Evolutionary conservation across 2,797 vertebrate species (phyloP).

Genomic region (Coregonus suidteri): DNA sequence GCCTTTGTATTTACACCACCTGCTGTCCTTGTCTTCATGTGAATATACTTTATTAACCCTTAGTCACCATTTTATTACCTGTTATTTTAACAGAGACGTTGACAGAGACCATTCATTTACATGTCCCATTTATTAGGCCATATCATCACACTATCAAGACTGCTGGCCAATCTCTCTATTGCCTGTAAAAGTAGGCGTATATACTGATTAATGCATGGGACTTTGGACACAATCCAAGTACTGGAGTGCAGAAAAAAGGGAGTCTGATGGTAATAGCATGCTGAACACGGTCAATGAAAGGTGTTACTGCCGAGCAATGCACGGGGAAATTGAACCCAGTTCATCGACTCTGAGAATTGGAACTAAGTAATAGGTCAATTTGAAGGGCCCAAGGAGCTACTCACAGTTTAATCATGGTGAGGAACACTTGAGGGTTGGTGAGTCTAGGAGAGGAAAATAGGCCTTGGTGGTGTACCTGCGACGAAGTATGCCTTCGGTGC

Average conservation of each 20-base stretch:
- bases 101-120: no score
- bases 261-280: constrained; percentile 36
- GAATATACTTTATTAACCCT: neutral
- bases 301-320: constrained; percentile 44
- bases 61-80: no score
- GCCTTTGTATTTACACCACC: neutral
- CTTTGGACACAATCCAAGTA: constrained; percentile 34
- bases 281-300: constrained; percentile 63
- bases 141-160: neutral
- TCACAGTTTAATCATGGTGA: constrained; percentile 49
- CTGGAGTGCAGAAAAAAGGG: constrained; percentile 2
- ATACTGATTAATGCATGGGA: neutral
- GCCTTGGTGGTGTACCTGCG: neutral
- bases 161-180: neutral
- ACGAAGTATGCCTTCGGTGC: neutral
- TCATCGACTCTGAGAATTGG: constrained; percentile 58
- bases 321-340: constrained; percentile 55
- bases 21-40: neutral
- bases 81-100: no score
- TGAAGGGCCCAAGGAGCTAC: constrained; percentile 42
- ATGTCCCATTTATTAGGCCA: neutral
- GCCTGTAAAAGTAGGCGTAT: neutral
- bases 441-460: constrained; percentile 10
- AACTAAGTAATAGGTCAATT: constrained; percentile 63
- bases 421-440: constrained; percentile 25